phyloP scores from a whole-genome alignment of 2,888 invertebrate genomes.

The Sussaba pulchella region DNA sequence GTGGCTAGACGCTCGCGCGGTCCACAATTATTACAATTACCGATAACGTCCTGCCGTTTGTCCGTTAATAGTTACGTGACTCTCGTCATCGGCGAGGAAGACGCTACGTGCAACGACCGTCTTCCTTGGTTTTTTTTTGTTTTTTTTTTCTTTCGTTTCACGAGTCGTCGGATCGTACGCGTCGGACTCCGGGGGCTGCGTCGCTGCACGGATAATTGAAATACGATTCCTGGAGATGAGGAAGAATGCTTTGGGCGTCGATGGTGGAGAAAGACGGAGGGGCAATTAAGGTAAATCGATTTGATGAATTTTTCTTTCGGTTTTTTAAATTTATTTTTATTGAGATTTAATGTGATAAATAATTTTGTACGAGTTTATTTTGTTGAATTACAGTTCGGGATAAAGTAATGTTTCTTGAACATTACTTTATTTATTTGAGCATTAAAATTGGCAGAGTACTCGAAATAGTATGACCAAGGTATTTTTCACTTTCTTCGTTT shows the following conservation, averaged over 20 bases:
- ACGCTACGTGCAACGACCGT: conserved; percentile 6
- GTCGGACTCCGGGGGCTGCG: not conserved
- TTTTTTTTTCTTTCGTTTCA: too few species aligned
- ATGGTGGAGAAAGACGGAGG: not conserved
- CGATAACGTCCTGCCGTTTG: conserved; percentile 81
- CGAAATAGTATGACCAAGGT: too few species aligned
- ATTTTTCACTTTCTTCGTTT: too few species aligned
- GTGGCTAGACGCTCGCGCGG: conserved; percentile 60
- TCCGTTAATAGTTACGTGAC: conserved; percentile 81
- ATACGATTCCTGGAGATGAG: not conserved
- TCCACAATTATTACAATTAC: conserved; percentile 83
- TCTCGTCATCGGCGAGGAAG: conserved; percentile 56
- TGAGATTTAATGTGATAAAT: too few species aligned
- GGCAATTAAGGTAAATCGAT: not conserved
- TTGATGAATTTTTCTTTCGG: not conserved
- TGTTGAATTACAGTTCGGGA: too few species aligned
- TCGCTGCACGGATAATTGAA: not conserved
- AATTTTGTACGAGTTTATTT: too few species aligned
- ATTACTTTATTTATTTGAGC: too few species aligned
- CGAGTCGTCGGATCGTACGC: too few species aligned
- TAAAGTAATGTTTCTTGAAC: too few species aligned
- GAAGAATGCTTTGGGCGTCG: not conserved
- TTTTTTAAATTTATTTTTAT: too few species aligned
- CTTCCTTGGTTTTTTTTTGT: too few species aligned
- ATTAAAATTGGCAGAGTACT: too few species aligned